Base-by-base conservation (phyloP, 1,140 invertebrate genomes). In the Mactra quadrangularis region DNA sequence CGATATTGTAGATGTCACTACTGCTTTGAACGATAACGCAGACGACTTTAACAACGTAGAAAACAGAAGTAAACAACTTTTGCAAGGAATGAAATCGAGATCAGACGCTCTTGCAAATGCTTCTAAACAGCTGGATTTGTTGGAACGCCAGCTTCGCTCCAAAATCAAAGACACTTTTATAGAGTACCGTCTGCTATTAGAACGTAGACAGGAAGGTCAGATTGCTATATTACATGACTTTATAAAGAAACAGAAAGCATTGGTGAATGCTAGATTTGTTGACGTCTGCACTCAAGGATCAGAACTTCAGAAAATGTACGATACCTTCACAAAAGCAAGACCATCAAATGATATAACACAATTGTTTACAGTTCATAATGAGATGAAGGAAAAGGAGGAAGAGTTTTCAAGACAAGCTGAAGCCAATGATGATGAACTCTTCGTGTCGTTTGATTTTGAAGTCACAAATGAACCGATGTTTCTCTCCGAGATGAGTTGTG, bases 81-180 rank as follows among this genome's bases (percentile, higher is more conserved):
- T 91, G 19, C 85, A 89, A 68, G 85, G 83, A 59, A 89, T 91
- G 90, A 90, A 88, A 76, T 50, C 52, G 4, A 64, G 88, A 27
- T 87, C 89, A 53, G 89, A 90, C 57, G 59, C 85, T 0, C 82
- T 90, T 1, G 89, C 87, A 13, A 91, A 90, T 78, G 86, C 87
- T 13, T 91, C 89, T 3, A 91, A 91, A 77, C 81, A 89, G n/a
- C 82, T 91, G 11, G 90, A 91, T 59, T 68, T 91, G 19, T 70
- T 88, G 7, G 90, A 91, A 64, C 84, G 89, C 22, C 87, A 89
- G 50, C 68, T 91, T 0, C 84, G 85, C n/a, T 74, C 64, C 41
- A 84, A 87, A 50, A 90, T 91, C 31, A 90, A 90, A 66, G 90
- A 91, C 53, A 90, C 89, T 0, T 91, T 91, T 64, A 91, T 91